Conservation (phyloP, 2,888 invertebrate species). For the Agriopis marginaria region DNA sequence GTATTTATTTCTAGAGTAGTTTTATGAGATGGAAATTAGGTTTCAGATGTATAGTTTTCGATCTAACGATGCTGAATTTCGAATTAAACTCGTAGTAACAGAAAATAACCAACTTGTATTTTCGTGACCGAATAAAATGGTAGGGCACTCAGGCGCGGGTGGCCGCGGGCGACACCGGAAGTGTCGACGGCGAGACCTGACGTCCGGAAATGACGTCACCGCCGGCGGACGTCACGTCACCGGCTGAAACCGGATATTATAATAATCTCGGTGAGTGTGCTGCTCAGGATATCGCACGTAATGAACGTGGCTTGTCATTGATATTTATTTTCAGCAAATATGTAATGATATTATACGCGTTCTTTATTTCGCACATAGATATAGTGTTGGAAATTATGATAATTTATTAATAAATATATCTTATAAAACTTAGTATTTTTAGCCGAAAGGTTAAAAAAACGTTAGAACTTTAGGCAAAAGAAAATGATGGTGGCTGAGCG, state of each 20-base stretch:
- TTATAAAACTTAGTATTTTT: too few species aligned
- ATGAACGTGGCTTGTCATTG: conserved; percentile 16
- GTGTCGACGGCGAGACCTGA: conserved; percentile 62
- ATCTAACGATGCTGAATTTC: neutral
- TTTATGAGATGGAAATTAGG: too few species aligned
- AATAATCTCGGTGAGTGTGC: conserved; percentile 44
- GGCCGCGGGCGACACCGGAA: conserved; percentile 51
- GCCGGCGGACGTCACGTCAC: conserved; percentile 58
- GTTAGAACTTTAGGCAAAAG: too few species aligned
- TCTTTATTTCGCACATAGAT: neutral
- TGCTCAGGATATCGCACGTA: conserved; percentile 20
- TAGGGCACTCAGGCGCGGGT: conserved; percentile 19
- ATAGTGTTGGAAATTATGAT: too few species aligned
- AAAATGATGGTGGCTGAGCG: too few species aligned
- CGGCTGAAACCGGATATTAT: conserved; percentile 50
- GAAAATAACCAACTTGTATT: neutral
- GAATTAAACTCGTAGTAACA: neutral
- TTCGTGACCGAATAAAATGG: conserved; percentile 30
- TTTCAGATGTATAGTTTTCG: too few species aligned
- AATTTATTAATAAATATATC: too few species aligned
- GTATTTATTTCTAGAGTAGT: too few species aligned
- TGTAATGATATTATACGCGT: neutral
- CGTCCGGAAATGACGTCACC: conserved; percentile 69
- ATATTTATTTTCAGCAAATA: conserved; percentile 2
- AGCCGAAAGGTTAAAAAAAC: too few species aligned